Conservation (phyloP, 2,113 vertebrate species). For the Fulica atra region DNA sequence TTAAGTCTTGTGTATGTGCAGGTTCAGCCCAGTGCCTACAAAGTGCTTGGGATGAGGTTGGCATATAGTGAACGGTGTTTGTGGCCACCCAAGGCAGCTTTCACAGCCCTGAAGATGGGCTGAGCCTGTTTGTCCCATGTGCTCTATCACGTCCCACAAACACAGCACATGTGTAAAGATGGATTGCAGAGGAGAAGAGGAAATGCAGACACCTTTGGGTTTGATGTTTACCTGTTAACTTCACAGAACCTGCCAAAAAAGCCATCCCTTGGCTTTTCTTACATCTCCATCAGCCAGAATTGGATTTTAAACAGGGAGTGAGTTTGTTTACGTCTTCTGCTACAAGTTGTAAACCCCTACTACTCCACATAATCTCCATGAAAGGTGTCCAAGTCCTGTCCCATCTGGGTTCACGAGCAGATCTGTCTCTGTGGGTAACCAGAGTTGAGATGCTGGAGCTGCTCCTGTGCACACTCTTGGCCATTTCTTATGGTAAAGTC, state of each 20-base stretch:
- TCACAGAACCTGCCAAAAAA: neutral
- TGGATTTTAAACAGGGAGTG: neutral
- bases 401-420: neutral
- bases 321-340: neutral
- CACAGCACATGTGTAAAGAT: neutral
- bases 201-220: neutral
- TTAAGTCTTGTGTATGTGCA: neutral
- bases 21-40: neutral
- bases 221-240: neutral
- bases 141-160: neutral
- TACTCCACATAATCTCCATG: accelerated
- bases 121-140: neutral
- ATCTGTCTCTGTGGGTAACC: neutral
- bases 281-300: neutral
- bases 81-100: neutral
- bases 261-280: neutral
- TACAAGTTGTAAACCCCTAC: neutral
- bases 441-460: neutral
- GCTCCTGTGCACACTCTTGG: accelerated
- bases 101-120: neutral
- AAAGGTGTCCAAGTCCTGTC: neutral
- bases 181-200: neutral
- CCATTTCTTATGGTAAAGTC: neutral
- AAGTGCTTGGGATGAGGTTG: neutral
- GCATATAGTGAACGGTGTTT: neutral